Evolutionary conservation across 1,140 invertebrate species (phyloP).

Genomic region (Gonioctena quinquepunctata): DNA sequence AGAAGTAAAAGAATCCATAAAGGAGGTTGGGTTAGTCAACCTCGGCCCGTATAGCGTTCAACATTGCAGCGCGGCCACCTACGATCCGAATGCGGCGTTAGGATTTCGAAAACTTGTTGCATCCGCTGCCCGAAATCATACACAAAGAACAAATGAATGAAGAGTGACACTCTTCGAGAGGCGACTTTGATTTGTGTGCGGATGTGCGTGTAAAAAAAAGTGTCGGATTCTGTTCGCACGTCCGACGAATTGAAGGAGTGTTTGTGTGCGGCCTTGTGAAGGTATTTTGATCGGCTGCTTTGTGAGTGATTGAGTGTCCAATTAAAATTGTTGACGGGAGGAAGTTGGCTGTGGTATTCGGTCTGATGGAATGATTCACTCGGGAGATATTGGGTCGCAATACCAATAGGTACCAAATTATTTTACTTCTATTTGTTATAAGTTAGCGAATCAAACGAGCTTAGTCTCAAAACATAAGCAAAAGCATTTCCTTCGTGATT

Average conservation of each 20-base stretch:
- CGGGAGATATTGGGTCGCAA: no score
- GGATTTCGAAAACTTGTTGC: constrained; percentile 1
- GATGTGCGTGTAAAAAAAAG: not conserved
- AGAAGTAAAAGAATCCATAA: constrained; percentile 26
- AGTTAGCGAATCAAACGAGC: no score
- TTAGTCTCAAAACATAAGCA: no score
- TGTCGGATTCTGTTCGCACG: not conserved
- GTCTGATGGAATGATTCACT: no score
- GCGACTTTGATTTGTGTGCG: not conserved
- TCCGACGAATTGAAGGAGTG: not conserved
- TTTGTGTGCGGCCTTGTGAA: not conserved
- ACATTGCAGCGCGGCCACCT: constrained; percentile 26
- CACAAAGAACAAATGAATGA: no score
- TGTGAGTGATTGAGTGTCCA: not conserved
- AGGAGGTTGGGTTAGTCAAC: constrained; percentile 44
- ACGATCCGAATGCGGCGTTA: constrained; percentile 12
- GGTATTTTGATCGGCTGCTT: not conserved
- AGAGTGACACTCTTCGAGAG: no score
- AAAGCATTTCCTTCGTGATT: no score
- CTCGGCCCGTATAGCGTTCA: constrained; percentile 16
- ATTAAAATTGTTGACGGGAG: not conserved
- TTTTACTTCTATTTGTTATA: no score
- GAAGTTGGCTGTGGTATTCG: not conserved
- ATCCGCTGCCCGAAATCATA: not conserved
- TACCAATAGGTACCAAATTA: no score